Evolutionary conservation across 2,888 invertebrate species (phyloP).

Genomic region (Drosophila niveifrons): DNA sequence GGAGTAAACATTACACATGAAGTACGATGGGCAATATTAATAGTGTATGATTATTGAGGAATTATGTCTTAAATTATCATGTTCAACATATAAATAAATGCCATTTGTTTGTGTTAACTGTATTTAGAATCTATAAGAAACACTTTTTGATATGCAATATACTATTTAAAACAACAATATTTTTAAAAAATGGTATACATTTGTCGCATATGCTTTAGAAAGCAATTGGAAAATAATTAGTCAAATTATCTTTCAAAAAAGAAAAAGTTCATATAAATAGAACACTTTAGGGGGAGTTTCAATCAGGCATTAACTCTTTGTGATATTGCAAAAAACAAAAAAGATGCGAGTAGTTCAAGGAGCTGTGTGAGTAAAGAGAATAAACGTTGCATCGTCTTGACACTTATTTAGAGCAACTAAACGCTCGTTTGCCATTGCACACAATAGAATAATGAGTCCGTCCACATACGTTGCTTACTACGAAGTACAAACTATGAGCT

Average conservation of each 20-base stretch:
- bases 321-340: neutral
- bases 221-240: too few relatives aligned
- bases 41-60: too few relatives aligned
- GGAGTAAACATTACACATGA: neutral
- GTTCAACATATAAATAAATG: too few relatives aligned
- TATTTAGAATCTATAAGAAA: too few relatives aligned
- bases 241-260: too few relatives aligned
- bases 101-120: too few relatives aligned
- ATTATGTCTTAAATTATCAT: too few relatives aligned
- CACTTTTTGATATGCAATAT: too few relatives aligned
- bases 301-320: conserved; percentile 9
- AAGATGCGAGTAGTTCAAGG: conserved; percentile 1
- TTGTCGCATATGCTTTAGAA: too few relatives aligned
- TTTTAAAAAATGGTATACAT: too few relatives aligned
- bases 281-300: neutral
- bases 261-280: too few relatives aligned
- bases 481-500: neutral
- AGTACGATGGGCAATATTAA: conserved; percentile 39
- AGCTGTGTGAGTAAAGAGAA: conserved; percentile 25
- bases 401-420: conserved; percentile 58
- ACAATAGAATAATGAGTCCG: conserved; percentile 47
- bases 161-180: too few relatives aligned
- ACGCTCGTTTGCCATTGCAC: conserved; percentile 47
- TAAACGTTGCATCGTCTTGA: conserved; percentile 40
- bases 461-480: neutral